These are phyloP conservation scores for Drosophila limbata DNA, from an alignment of 2,888 invertebrate genomes.

Conservation along the genomic window DNA sequence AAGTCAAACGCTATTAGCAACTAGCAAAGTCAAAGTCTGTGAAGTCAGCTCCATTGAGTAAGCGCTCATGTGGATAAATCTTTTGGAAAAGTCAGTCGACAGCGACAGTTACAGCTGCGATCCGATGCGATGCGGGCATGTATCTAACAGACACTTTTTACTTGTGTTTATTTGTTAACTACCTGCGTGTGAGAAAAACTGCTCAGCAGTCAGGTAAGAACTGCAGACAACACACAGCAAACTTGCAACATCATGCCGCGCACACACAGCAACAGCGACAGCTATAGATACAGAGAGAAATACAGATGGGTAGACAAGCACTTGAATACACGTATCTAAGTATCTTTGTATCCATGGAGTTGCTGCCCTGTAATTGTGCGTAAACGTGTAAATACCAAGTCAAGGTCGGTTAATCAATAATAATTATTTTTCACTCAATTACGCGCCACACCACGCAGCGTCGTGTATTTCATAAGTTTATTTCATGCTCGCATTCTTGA, in stretches of 20 bases:
- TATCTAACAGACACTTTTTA: constrained; percentile 66
- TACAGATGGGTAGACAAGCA: constrained; percentile 18
- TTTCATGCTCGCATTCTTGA: constrained; percentile 47
- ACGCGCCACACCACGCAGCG: constrained; percentile 46
- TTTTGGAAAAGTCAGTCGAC: constrained; percentile 50
- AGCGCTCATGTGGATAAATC: constrained; percentile 73
- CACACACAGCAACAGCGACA: constrained; percentile 16
- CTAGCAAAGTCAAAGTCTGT: constrained; percentile 58
- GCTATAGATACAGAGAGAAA: constrained; percentile 21
- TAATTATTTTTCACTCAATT: constrained; percentile 83
- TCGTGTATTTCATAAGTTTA: constrained; percentile 25
- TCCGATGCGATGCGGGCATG: constrained; percentile 63
- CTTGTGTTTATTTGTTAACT: constrained; percentile 70
- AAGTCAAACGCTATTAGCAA: constrained; percentile 71
- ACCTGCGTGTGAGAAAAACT: constrained; percentile 75
- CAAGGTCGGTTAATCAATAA: constrained; percentile 83
- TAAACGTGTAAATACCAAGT: constrained; percentile 79
- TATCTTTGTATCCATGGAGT: constrained; percentile 23
- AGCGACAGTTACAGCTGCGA: constrained; percentile 18
- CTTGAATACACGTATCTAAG: constrained; percentile 28
- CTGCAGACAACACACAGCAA: constrained; percentile 37
- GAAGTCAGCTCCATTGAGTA: constrained; percentile 65
- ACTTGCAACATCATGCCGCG: constrained; percentile 56
- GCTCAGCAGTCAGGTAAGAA: constrained; percentile 31
- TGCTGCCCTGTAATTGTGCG: constrained; percentile 72